Conservation (phyloP, 1,140 invertebrate genomes). For the Achroia grisella region DNA sequence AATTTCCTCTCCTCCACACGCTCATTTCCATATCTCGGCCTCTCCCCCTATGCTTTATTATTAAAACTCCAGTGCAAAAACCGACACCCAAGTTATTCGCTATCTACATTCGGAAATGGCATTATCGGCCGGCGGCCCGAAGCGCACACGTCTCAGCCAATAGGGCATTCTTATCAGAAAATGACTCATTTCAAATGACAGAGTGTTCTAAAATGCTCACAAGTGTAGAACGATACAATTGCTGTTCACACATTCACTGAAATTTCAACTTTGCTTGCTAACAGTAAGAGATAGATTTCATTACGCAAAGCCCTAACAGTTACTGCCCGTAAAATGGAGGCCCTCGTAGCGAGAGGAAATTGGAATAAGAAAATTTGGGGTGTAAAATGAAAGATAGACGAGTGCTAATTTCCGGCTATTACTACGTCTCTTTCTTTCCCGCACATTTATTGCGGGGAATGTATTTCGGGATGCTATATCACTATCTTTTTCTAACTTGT, state of each 20-base stretch:
- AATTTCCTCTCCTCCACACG: constrained; percentile 70
- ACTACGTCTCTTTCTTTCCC: constrained; percentile 71
- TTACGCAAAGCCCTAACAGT: constrained; percentile 9
- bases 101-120: constrained; percentile 68
- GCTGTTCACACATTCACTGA: not conserved
- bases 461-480: constrained; percentile 32
- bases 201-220: constrained; percentile 60
- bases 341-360: constrained; percentile 66
- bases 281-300: constrained; percentile 14
- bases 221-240: constrained; percentile 34
- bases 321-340: constrained; percentile 32
- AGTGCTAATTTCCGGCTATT: constrained; percentile 73
- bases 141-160: constrained; percentile 68
- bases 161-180: constrained; percentile 73
- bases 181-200: constrained; percentile 74
- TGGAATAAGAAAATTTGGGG: constrained; percentile 74
- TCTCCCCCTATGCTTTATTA: constrained; percentile 63
- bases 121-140: constrained; percentile 59
- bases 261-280: constrained; percentile 24
- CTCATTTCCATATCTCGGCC: constrained; percentile 69
- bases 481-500: constrained; percentile 55
- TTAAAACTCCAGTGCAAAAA: constrained; percentile 68
- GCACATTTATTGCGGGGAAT: constrained; percentile 53
- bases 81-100: constrained; percentile 60
- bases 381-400: constrained; percentile 74